phyloP scores from a whole-genome alignment of 2,888 invertebrate species.

The Hedya salicella region DNA sequence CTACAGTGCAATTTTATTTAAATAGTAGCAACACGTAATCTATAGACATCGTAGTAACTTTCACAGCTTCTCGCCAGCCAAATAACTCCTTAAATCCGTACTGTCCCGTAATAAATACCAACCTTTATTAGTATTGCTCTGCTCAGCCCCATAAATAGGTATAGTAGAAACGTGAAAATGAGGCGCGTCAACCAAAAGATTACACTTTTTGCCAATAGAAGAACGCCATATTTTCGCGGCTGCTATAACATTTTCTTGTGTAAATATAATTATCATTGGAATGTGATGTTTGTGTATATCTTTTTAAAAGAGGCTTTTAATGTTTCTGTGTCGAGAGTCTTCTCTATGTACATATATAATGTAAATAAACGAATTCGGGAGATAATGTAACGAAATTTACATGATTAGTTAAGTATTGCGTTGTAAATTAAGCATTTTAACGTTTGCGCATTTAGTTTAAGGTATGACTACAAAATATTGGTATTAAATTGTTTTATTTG shows the following conservation, averaged over 20 bases:
- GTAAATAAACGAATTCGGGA: conserved; percentile 54
- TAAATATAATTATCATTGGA: conserved; percentile 43
- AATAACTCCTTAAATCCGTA: neutral
- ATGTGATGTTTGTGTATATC: conserved; percentile 56
- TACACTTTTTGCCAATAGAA: neutral
- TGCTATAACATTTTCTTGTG: conserved; percentile 27
- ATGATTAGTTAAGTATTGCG: conserved; percentile 51
- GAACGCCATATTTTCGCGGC: neutral
- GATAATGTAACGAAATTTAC: conserved; percentile 39
- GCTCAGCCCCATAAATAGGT: neutral
- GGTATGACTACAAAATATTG: conserved; percentile 7
- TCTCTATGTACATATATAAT: conserved; percentile 67
- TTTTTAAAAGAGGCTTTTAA: conserved; percentile 61
- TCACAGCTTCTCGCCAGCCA: conserved; percentile 11
- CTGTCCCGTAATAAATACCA: neutral
- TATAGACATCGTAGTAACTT: conserved; percentile 22
- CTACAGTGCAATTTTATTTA: conserved; percentile 5
- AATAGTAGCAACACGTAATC: conserved; percentile 17
- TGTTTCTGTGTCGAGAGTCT: conserved; percentile 59
- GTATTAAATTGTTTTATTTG: conserved; percentile 14
- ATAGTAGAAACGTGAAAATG: neutral
- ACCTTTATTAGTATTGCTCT: conserved; percentile 8
- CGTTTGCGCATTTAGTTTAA: conserved; percentile 37
- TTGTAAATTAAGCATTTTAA: conserved; percentile 42
- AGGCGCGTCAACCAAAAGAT: neutral